Evolutionary conservation across 30 jellyfish, hydroid and myxozoan species (phyloP), one percentile per base, ranked within the genome.

Genomic region (Haliclystus octoradiatus): DNA sequence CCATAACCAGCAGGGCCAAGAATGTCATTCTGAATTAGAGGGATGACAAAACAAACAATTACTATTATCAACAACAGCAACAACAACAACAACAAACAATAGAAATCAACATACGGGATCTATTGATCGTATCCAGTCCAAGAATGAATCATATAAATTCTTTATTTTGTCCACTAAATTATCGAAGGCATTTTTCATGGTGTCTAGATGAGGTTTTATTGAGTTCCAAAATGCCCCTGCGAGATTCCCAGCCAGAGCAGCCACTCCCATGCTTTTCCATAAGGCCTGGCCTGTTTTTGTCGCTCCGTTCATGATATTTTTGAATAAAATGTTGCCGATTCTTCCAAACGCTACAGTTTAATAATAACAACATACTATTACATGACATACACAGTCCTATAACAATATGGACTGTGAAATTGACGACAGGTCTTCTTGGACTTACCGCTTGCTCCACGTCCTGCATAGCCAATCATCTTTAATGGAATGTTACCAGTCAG

Each of bases 1-100:
- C 79, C 79, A 34, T 2, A 69, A 7, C 79, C 79, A 1, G 79
- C 79, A 3, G 79, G 79, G 12, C 79, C 79, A 1, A 69, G 28
- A 3, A 69, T 69, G 72, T 69, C 79, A 31, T 69, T 69, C 79
- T 69, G 72, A 50, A 69, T 15, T 26, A 25, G 13, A 69, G 32
- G 47, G 13, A 33, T 35, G 32, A 2, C n/a, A 33, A 1, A 12
- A 1, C 33, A 3, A 26, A 1, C 3, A 1, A 28, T 66, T 66
- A 28, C 28, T 3, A 66, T 22, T 2, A 24, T n/a, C 60, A 46
- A n/a, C n/a, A 46, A 46, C 12, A 46, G 15, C 12, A 7, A 12
- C 30, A 5, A 53, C 47, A 35, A 3, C 33, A 33, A 15, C 35
- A 69, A 3, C 49, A 34, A 13, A 19, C n/a, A 3, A 34, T 27